phyloP scores from a whole-genome alignment of 2,113 vertebrate species.

The Paratilapia polleni region DNA sequence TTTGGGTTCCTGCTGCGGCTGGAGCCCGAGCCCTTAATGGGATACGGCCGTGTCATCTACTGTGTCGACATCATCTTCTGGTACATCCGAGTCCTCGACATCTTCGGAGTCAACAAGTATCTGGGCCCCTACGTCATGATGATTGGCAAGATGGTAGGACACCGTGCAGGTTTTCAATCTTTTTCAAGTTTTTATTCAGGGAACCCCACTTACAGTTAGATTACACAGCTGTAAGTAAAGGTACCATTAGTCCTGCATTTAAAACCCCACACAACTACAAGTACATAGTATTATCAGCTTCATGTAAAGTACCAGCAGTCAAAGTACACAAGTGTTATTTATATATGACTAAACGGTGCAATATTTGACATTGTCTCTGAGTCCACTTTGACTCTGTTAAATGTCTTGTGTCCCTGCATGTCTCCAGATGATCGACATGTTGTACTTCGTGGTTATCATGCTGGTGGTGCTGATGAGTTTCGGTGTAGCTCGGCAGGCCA shows the following conservation, averaged over 20 bases:
- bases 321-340: not conserved
- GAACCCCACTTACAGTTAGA: not conserved
- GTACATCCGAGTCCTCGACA: slow-evolving; percentile 98
- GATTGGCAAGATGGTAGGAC: slow-evolving; percentile 96
- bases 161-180: not conserved
- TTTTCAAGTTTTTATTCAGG: not conserved
- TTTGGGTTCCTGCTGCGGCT: slow-evolving; percentile 90
- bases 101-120: slow-evolving; percentile 99
- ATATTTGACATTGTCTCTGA: not conserved
- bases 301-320: not conserved
- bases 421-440: slow-evolving; percentile 97
- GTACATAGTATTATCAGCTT: not conserved
- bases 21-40: slow-evolving; percentile 94
- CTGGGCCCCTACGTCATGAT: slow-evolving; percentile 99
- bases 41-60: slow-evolving; percentile 96
- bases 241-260: not conserved
- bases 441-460: slow-evolving; percentile 99
- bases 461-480: slow-evolving; percentile 98
- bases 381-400: not conserved
- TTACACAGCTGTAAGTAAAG: not conserved
- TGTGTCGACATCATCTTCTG: slow-evolving; percentile 99
- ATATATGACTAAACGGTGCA: not conserved
- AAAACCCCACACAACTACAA: not conserved
- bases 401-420: rapidly evolving
- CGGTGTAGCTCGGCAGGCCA: slow-evolving; percentile 95